Percentiles rank a stretch among this genome's conserved stretches.
These are phyloP conservation scores for Rhabdomys pumilio DNA, from an alignment of 2,797 vertebrate genomes.

Conservation along the genomic window DNA sequence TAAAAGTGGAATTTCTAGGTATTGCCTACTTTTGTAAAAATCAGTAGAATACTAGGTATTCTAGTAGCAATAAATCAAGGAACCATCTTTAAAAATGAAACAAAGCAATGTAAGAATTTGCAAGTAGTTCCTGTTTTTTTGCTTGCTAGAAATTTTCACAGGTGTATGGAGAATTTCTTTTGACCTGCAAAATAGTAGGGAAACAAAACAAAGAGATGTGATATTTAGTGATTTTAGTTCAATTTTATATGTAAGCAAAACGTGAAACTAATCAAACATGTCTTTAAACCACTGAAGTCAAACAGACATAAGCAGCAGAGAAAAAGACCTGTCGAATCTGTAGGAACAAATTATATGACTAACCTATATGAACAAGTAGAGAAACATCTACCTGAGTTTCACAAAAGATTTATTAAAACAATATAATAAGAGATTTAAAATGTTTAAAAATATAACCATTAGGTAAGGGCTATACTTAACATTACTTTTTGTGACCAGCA, in stretches of 20 bases:
- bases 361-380: neutral
- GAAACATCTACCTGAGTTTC: neutral
- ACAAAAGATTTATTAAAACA: conserved; percentile 21
- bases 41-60: neutral
- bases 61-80: neutral
- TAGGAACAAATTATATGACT: neutral
- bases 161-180: conserved; percentile 1
- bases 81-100: neutral
- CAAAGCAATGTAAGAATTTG: conserved; percentile 9
- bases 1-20: neutral
- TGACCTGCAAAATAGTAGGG: neutral
- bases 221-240: neutral
- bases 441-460: conserved; percentile 68
- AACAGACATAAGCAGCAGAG: neutral
- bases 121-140: conserved; percentile 10
- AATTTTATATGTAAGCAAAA: conserved; percentile 47
- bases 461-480: conserved; percentile 70
- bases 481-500: conserved; percentile 78
- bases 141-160: neutral
- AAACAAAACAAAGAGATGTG: neutral
- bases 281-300: neutral
- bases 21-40: neutral
- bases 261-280: neutral
- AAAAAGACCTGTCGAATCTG: neutral
- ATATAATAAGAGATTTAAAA: conserved; percentile 34